These are phyloP conservation scores for Caenorhabditis sp. DNA, from an alignment of 2,888 invertebrate genomes.

Conservation along the genomic window DNA sequence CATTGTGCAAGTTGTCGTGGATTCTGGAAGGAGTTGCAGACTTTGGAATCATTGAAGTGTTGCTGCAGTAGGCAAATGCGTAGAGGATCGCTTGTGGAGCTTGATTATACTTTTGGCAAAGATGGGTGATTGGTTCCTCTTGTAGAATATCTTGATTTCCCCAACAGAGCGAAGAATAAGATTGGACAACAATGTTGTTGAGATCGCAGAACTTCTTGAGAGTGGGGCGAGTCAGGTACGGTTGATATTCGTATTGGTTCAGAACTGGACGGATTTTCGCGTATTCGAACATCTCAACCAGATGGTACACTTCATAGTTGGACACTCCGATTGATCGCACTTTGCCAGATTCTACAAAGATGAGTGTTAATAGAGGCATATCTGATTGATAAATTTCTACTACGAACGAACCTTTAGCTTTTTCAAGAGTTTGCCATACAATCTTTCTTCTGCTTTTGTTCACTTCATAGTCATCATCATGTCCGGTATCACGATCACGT, in stretches of 20 bases:
- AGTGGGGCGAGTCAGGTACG: conserved; percentile 83
- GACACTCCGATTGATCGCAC: conserved; percentile 89
- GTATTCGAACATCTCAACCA: conserved; percentile 86
- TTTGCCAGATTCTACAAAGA: conserved; percentile 83
- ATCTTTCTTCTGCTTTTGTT: conserved; percentile 84
- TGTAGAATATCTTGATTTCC: conserved; percentile 84
- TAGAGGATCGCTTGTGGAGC: conserved; percentile 73
- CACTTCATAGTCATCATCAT: conserved; percentile 59
- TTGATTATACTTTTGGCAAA: conserved; percentile 86
- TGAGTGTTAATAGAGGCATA: too few relatives aligned
- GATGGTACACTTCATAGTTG: conserved; percentile 88
- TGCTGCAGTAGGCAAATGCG: conserved; percentile 70
- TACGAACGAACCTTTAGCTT: conserved; percentile 84
- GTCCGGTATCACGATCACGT: conserved; percentile 66
- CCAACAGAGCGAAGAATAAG: conserved; percentile 84
- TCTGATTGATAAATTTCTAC: neutral
- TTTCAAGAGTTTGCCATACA: conserved; percentile 88
- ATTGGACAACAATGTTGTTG: conserved; percentile 84
- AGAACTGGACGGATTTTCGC: conserved; percentile 74
- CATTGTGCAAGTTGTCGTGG: conserved; percentile 69
- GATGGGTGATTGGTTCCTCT: conserved; percentile 86
- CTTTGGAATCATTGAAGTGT: conserved; percentile 73
- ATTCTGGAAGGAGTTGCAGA: conserved; percentile 72
- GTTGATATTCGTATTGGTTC: conserved; percentile 84
- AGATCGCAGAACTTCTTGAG: conserved; percentile 79